These are phyloP conservation scores for Corythornis madagascariensis DNA, from an alignment of 2,113 vertebrate genomes.

Conservation along the genomic window DNA sequence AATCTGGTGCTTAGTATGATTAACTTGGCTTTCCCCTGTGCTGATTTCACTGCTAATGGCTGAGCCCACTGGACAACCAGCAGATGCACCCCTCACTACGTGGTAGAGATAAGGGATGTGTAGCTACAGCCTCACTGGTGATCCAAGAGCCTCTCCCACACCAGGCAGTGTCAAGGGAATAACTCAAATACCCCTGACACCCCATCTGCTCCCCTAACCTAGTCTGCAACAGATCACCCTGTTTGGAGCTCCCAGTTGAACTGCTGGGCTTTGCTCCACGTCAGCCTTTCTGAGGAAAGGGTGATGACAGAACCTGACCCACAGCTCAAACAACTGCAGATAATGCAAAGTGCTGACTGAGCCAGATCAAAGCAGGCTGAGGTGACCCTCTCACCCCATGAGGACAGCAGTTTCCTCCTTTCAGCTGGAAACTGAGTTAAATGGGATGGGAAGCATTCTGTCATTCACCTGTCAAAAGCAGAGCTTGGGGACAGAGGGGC, in stretches of 20 bases:
- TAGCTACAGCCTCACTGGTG: neutral
- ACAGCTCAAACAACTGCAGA: neutral
- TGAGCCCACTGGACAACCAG: neutral
- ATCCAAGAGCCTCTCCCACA: neutral
- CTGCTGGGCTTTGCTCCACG: neutral
- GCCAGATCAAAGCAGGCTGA: neutral
- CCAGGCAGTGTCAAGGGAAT: neutral
- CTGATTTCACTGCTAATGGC: rapidly evolving
- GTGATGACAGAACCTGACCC: neutral
- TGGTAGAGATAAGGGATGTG: neutral
- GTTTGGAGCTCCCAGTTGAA: neutral
- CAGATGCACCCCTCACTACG: neutral
- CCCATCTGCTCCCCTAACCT: neutral
- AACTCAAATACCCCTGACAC: rapidly evolving
- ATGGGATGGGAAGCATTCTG: neutral
- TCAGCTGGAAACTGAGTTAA: neutral
- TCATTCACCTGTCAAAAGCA: neutral
- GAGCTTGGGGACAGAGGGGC: neutral
- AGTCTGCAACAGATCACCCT: neutral
- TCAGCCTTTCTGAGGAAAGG: neutral
- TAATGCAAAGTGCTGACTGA: neutral
- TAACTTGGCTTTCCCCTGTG: neutral
- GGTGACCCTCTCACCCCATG: neutral
- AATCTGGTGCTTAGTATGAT: rapidly evolving
- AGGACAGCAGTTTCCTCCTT: neutral